phyloP scores from a whole-genome alignment of 2,113 vertebrate genomes.

The Anser cygnoides region DNA sequence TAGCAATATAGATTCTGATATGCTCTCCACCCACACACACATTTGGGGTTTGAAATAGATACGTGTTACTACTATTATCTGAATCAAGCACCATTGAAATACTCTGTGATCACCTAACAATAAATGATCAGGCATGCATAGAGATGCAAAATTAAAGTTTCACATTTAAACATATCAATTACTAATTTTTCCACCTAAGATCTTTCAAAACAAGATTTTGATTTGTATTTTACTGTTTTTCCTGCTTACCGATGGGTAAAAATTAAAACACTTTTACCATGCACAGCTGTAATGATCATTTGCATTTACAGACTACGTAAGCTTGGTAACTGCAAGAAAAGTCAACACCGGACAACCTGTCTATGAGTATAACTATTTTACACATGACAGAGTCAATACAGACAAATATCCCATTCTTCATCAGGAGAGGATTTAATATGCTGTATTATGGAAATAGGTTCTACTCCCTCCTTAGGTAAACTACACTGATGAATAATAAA shows the following conservation, averaged over 20 bases:
- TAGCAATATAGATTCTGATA: background rate
- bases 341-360: background rate
- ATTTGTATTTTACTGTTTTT: background rate
- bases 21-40: background rate
- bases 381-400: background rate
- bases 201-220: background rate
- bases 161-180: background rate
- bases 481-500: background rate
- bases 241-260: background rate
- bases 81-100: background rate
- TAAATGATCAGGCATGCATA: background rate
- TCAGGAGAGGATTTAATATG: background rate
- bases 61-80: background rate
- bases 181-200: background rate
- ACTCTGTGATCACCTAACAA: background rate
- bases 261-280: background rate
- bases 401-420: background rate
- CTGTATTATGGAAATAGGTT: background rate
- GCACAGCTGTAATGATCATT: background rate
- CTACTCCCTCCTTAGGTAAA: background rate
- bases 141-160: background rate
- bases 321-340: background rate
- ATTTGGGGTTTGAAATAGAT: background rate
- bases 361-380: background rate
- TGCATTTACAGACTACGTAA: constrained; percentile 7